Base-by-base conservation (phyloP, 2,797 vertebrate species). In the Echiichthys vipera region DNA sequence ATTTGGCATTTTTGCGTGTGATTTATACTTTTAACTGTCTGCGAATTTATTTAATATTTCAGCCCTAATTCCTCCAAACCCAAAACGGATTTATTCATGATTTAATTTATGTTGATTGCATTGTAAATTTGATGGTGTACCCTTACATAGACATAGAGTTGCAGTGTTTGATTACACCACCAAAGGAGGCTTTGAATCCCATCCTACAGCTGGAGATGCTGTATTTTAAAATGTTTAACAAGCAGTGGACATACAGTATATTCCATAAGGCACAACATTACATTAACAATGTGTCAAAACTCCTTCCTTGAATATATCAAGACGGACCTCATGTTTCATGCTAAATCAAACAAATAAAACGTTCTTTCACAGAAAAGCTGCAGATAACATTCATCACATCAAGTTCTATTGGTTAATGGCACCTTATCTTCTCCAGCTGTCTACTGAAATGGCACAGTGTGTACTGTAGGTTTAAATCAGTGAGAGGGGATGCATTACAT, bases 361-460 rank as follows among this genome's bases (percentile, higher is more conserved):
- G 11, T 65, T 70, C 29, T 56, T 50, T 57, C 17, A 73, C 20
- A 77, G 29, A 63, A n/a, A 22, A 66, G 43, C 32, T 14, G 54
- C 29, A 9, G 36, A 85, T 63, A 74, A 47, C 47, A 72, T 51
- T 77, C 20, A 79, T 64, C 42, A 37, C 37, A 42, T 29, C 15
- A 45, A 5, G 10, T 43, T 65, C 18, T 29, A 18, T 20, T 58
- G 53, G 24, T 62, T 58, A 73, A 80, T 63, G 51, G 29, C 17
- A 27, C 36, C 43, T 73, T 71, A 73, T 83, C 67, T 65, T 46
- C 50, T 30, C 20, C 30, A 45, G 42, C 46, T 18, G 24, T 63
- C 32, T 5, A 8, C 49, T 59, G 40, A 14, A 50, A 36, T 15
- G 20, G 20, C 13, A 24, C 54, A 34, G 22, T 49, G 51, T 45